Percentiles rank a stretch among this genome's conserved stretches.
Conservation (phyloP, 2,113 vertebrate species). For the Aegotheles bennettii region DNA sequence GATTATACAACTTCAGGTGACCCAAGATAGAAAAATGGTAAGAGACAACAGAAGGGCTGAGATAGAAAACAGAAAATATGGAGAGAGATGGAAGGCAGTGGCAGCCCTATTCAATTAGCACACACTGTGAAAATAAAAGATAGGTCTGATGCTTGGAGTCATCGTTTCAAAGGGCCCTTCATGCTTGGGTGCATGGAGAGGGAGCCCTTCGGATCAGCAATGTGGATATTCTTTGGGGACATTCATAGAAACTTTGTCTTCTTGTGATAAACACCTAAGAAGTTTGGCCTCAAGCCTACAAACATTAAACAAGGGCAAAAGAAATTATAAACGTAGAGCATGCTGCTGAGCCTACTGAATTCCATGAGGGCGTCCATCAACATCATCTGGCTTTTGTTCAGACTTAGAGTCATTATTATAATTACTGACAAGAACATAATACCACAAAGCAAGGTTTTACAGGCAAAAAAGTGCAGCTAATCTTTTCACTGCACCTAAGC, state of each 20-base stretch:
- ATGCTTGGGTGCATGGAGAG: not conserved
- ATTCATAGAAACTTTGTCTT: not conserved
- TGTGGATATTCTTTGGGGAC: not conserved
- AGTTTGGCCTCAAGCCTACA: not conserved
- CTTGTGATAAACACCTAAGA: not conserved
- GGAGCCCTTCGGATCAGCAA: not conserved
- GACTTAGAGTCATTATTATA: not conserved
- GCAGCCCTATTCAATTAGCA: not conserved
- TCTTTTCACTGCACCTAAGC: not conserved
- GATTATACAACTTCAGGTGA: not conserved
- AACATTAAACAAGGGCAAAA: not conserved
- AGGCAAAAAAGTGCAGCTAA: not conserved
- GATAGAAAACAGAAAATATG: not conserved
- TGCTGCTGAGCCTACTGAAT: not conserved
- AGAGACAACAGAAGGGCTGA: not conserved
- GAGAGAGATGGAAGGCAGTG: not conserved
- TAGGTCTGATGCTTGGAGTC: not conserved
- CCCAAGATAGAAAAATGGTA: not conserved
- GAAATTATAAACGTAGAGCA: accelerated
- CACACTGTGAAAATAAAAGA: not conserved
- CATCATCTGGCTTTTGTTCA: not conserved
- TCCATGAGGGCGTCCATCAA: not conserved
- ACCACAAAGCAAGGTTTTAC: not conserved
- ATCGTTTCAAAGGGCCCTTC: not conserved
- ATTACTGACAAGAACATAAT: not conserved